phyloP scores from a whole-genome alignment of 2,113 vertebrate genomes.

The Stictonetta naevosa region DNA sequence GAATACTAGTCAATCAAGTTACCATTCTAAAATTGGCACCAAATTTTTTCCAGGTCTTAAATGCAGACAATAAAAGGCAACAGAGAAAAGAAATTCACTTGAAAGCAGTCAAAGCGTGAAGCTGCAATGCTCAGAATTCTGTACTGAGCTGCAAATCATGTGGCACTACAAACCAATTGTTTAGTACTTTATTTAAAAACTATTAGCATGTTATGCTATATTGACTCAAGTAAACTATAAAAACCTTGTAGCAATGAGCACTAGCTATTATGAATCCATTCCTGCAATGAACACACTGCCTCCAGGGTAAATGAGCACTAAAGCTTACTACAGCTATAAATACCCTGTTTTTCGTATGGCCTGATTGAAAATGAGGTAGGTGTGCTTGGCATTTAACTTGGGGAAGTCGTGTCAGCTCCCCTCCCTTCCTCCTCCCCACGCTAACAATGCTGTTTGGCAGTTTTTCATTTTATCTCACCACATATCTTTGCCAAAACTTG shows the following conservation, averaged over 20 bases:
- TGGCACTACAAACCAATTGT: not conserved
- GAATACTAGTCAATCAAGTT: not conserved
- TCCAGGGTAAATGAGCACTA: conserved; percentile 64
- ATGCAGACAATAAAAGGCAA: not conserved
- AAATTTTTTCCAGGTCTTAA: conserved; percentile 1
- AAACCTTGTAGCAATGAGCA: conserved; percentile 56
- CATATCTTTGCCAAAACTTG: conserved; percentile 86
- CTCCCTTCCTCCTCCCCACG: conserved; percentile 45
- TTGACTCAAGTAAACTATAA: conserved; percentile 44
- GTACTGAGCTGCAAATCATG: not conserved
- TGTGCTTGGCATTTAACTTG: conserved; percentile 72
- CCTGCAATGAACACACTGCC: conserved; percentile 66
- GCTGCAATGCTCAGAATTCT: not conserved
- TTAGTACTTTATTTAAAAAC: conserved; percentile 29
- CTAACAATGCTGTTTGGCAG: conserved; percentile 79
- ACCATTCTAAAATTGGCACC: not conserved
- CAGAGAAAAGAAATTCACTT: not conserved
- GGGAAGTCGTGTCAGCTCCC: conserved; percentile 68
- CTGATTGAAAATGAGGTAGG: conserved; percentile 65
- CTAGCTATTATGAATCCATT: conserved; percentile 70
- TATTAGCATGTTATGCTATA: conserved; percentile 41
- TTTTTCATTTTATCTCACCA: conserved; percentile 73
- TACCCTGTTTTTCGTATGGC: conserved; percentile 61
- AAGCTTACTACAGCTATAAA: conserved; percentile 72
- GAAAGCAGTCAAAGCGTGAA: not conserved